Percentiles rank a stretch among this genome's conserved stretches.
These are phyloP conservation scores for Agrotis puta DNA, from an alignment of 2,888 invertebrate species.

Conservation along the genomic window DNA sequence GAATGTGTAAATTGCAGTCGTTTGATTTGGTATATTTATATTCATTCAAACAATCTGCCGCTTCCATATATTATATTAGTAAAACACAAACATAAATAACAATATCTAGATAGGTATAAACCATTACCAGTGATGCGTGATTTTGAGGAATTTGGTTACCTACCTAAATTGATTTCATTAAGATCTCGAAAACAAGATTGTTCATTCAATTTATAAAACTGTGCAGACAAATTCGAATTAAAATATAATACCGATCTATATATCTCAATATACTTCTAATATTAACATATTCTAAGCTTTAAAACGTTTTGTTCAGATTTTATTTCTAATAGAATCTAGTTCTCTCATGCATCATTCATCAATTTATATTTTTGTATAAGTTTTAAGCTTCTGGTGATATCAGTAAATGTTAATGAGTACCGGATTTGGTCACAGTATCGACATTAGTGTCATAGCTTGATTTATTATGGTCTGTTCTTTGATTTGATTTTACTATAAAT, in stretches of 20 bases:
- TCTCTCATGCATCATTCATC: conserved; percentile 85
- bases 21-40: background rate
- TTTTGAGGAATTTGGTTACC: conserved; percentile 42
- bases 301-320: conserved; percentile 64
- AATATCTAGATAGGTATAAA: conserved; percentile 22
- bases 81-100: conserved; percentile 23
- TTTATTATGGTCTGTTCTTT: conserved; percentile 75
- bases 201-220: conserved; percentile 32
- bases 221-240: conserved; percentile 23
- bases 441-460: conserved; percentile 83
- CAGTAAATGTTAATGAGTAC: conserved; percentile 84
- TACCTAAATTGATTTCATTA: conserved; percentile 32
- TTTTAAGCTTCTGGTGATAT: conserved; percentile 86
- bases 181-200: conserved; percentile 22
- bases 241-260: conserved; percentile 39
- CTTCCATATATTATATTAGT: conserved; percentile 33
- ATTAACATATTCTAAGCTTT: conserved; percentile 50
- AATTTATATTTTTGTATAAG: conserved; percentile 81
- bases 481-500: conserved; percentile 68
- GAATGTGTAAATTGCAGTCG: conserved; percentile 7
- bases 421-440: conserved; percentile 78
- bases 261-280: conserved; percentile 40
- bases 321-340: conserved; percentile 55
- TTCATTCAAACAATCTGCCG: conserved; percentile 28
- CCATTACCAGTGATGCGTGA: conserved; percentile 23